Evolutionary conservation across 2,888 invertebrate genomes (phyloP), one percentile per base, ranked within the genome.

Genomic region (Lochmaea crataegi): DNA sequence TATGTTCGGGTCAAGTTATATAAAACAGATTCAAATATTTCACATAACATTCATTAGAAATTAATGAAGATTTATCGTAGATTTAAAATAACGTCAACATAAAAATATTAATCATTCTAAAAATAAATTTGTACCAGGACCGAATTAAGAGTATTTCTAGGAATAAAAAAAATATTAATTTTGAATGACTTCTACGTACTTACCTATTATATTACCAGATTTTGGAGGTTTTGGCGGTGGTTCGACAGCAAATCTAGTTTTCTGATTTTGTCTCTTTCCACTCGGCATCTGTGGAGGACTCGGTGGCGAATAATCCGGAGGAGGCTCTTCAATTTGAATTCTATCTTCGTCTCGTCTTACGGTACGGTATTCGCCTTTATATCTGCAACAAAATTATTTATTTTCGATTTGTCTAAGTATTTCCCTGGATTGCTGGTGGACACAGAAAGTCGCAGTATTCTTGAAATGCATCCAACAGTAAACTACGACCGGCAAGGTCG

Each of bases 201-300:
- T 77, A 86, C 87, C 87, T 72, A 87, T 87, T 67, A 87, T 87
- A 79, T 87, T 87, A 53, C 87, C 87, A 75, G 84, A 85, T 76
- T 87, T 87, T 14, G 80, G 79, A 70, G 86, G 86, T 6, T 82
- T 82, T 1, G 83, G 80, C 3, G 83, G 82, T 0, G 83, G 80
- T 80, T 89, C 88, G 16, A 87, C 86, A 7, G 90, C 93, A 83
- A 94, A 94, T 63, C 93, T 88, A 0, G 94, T 94, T 82, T 93
- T 92, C 85, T 94, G 94, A 83, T 92, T 91, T 75, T 89, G 89
- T 83, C 92, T 92, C 76, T 85, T 85, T 22, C 84, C 84, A 58
- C 65, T 74, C 14, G 69, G 70, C 14, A 82, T 80, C 71, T 82
- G 80, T 48, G 90, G 88, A n/a, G 84, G 83, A 12, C 85, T 84